Conservation (phyloP, 2,797 vertebrate species). For the Bradypodion pumilum region DNA sequence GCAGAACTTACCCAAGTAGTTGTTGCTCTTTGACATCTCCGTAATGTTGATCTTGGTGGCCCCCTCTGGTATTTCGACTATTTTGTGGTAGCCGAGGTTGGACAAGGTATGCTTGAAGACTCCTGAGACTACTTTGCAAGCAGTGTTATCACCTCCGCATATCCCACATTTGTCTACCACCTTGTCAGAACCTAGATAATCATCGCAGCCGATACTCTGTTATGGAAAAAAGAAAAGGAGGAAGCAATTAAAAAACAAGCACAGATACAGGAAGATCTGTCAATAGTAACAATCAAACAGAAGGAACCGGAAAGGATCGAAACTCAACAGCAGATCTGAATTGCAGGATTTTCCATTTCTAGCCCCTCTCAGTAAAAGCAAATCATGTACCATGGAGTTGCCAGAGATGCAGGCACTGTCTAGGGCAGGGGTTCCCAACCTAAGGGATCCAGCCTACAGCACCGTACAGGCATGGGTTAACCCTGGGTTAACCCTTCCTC, state of each 20-base stretch:
- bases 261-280: neutral
- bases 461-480: too few species aligned
- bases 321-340: neutral
- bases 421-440: too few species aligned
- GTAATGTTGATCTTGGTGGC: constrained; percentile 97
- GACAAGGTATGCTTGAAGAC: constrained; percentile 89
- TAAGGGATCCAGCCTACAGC: too few species aligned
- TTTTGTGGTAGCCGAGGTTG: constrained; percentile 95
- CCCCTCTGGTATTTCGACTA: constrained; percentile 97
- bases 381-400: too few species aligned
- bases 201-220: constrained; percentile 93
- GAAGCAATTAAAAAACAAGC: too few species aligned
- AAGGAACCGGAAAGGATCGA: neutral
- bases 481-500: too few species aligned
- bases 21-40: constrained; percentile 96
- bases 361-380: too few species aligned
- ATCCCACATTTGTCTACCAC: constrained; percentile 93
- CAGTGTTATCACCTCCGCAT: constrained; percentile 91
- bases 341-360: too few species aligned
- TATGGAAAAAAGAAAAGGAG: constrained; percentile 3
- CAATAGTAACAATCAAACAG: neutral
- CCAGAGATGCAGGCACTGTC: too few species aligned
- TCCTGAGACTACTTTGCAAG: constrained; percentile 91
- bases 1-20: constrained; percentile 89
- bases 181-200: constrained; percentile 89